phyloP scores from a whole-genome alignment of 2,797 vertebrate species.

The Protonibea diacanthus region DNA sequence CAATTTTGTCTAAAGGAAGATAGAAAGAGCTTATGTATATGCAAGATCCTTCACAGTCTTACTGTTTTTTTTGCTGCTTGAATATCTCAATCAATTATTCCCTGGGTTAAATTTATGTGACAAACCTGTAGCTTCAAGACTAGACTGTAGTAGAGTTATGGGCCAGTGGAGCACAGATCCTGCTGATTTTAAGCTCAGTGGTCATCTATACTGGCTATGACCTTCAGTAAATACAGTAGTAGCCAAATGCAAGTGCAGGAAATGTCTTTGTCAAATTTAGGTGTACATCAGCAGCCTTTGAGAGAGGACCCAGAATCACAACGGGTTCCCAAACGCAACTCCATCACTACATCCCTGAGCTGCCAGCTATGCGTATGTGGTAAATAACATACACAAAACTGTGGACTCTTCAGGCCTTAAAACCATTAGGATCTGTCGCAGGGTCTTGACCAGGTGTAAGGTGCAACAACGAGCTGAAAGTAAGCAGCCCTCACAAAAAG shows the following conservation, averaged over 20 bases:
- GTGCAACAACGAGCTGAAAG: conserved; percentile 22
- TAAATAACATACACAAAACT: conserved; percentile 14
- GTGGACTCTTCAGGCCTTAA: conserved; percentile 34
- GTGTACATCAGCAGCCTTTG: conserved; percentile 28
- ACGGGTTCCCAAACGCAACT: conserved; percentile 35
- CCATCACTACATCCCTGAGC: conserved; percentile 6
- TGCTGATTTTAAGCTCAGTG: conserved; percentile 59
- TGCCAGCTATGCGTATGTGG: conserved; percentile 15
- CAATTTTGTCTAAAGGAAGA: conserved; percentile 16
- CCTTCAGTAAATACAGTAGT: conserved; percentile 36
- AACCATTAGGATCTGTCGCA: conserved; percentile 36
- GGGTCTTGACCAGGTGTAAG: conserved; percentile 43
- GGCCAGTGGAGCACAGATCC: not conserved
- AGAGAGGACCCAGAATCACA: conserved; percentile 37
- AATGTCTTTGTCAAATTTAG: conserved; percentile 44
- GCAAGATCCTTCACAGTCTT: not conserved
- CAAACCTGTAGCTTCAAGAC: not conserved
- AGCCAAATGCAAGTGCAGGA: conserved; percentile 38
- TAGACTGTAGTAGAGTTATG: not conserved
- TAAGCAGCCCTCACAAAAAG: conserved; percentile 40
- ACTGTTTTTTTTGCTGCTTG: not conserved
- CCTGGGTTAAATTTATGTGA: not conserved
- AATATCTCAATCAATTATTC: conserved; percentile 2
- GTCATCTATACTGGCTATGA: conserved; percentile 47
- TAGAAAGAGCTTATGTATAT: conserved; percentile 8